These are phyloP conservation scores for Synergus umbraculus DNA, from an alignment of 2,888 invertebrate genomes.

Conservation along the genomic window DNA sequence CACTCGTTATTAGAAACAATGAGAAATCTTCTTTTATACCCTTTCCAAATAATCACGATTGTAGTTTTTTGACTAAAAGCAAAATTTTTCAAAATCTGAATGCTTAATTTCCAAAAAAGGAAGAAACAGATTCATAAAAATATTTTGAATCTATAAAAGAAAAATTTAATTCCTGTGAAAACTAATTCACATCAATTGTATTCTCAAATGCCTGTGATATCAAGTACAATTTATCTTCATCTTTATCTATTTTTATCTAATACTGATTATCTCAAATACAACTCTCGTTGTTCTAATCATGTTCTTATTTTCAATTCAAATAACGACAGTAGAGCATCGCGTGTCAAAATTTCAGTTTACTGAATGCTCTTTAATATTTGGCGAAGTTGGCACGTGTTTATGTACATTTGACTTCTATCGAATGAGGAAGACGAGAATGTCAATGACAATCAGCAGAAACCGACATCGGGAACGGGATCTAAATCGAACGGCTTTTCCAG, in stretches of 20 bases:
- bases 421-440: conserved; percentile 36
- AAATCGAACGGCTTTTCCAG: conserved; percentile 77
- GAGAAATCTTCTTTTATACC: not conserved
- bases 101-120: not conserved
- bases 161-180: not conserved
- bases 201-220: too few species aligned
- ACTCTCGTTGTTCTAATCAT: not conserved
- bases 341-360: conserved; percentile 1
- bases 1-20: conserved; percentile 30
- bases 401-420: not conserved
- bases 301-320: not conserved
- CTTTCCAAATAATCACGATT: not conserved
- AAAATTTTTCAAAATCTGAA: not conserved
- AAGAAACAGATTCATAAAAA: not conserved
- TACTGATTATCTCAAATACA: not conserved
- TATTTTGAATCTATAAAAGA: not conserved
- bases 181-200: too few species aligned
- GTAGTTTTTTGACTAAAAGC: not conserved
- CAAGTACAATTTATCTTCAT: not conserved
- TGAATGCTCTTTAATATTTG: not conserved
- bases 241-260: not conserved
- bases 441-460: conserved; percentile 6
- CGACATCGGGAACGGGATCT: not conserved
- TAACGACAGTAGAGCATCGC: conserved; percentile 43
- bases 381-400: conserved; percentile 10